Conservation (phyloP, 1,140 invertebrate genomes). For the Pseudomyrmex flavicornis region DNA sequence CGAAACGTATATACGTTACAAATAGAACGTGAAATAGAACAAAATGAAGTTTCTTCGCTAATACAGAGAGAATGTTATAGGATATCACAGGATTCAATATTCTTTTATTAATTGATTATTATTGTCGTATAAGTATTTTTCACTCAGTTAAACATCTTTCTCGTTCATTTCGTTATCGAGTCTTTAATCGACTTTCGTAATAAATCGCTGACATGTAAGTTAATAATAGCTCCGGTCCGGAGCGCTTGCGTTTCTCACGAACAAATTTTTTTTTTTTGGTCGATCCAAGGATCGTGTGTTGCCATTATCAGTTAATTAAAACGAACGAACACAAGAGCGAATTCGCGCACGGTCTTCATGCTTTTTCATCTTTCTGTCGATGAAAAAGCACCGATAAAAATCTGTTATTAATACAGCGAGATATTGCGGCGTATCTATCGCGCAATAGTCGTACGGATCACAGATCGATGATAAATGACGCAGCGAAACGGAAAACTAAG, state of each 20-base stretch:
- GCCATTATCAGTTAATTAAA: conserved; percentile 51
- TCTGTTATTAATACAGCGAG: conserved; percentile 37
- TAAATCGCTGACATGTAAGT: neutral
- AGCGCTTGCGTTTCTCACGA: neutral
- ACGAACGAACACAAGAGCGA: conserved; percentile 7
- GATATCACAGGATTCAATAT: neutral
- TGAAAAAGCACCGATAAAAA: conserved; percentile 8
- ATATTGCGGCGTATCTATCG: conserved; percentile 50
- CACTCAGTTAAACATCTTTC: neutral
- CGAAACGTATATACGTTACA: neutral
- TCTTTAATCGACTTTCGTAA: neutral
- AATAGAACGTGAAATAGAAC: neutral
- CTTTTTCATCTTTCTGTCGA: neutral
- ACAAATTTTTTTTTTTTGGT: neutral
- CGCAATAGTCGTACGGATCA: conserved; percentile 58
- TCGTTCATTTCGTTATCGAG: neutral
- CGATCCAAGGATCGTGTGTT: neutral
- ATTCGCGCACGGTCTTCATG: neutral
- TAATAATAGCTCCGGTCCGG: neutral
- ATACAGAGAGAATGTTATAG: neutral
- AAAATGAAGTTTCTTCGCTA: no score
- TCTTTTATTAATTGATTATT: neutral
- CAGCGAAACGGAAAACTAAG: conserved; percentile 65
- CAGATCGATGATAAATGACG: conserved; percentile 52
- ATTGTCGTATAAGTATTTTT: neutral